These are phyloP conservation scores for Incurvaria masculella DNA, from an alignment of 2,888 invertebrate species.

Conservation along the genomic window DNA sequence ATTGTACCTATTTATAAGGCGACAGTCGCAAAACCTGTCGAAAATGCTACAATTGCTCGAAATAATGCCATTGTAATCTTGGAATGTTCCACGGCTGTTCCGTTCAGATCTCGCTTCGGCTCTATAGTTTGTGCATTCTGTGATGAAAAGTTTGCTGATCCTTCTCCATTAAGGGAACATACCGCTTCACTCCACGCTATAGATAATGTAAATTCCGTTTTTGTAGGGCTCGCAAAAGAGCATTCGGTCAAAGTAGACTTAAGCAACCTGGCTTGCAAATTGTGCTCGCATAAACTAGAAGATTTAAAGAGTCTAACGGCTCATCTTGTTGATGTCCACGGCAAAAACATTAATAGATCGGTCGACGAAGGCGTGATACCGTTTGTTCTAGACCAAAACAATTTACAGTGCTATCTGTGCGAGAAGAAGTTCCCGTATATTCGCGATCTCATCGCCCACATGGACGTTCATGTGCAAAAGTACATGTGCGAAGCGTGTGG, in stretches of 20 bases:
- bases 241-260: constrained; percentile 45
- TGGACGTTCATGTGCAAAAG: constrained; percentile 10
- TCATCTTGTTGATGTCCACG: constrained; percentile 9
- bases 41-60: background rate
- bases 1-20: too few relatives aligned
- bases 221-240: constrained; percentile 39
- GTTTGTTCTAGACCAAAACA: constrained; percentile 17
- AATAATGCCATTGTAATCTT: constrained; percentile 37
- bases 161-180: constrained; percentile 42
- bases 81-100: constrained; percentile 42
- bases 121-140: constrained; percentile 46
- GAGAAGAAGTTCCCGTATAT: constrained; percentile 7
- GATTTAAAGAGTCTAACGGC: constrained; percentile 16
- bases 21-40: too few relatives aligned
- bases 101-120: constrained; percentile 49
- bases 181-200: constrained; percentile 46
- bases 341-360: constrained; percentile 18
- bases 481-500: constrained; percentile 13
- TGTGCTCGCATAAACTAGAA: constrained; percentile 36
- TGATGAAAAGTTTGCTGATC: constrained; percentile 41
- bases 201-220: constrained; percentile 28
- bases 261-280: constrained; percentile 42
- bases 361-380: constrained; percentile 10
- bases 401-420: constrained; percentile 11
- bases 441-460: constrained; percentile 8